Evolutionary conservation across 2,113 vertebrate species (phyloP).

Genomic region (Chrysemys picta): DNA sequence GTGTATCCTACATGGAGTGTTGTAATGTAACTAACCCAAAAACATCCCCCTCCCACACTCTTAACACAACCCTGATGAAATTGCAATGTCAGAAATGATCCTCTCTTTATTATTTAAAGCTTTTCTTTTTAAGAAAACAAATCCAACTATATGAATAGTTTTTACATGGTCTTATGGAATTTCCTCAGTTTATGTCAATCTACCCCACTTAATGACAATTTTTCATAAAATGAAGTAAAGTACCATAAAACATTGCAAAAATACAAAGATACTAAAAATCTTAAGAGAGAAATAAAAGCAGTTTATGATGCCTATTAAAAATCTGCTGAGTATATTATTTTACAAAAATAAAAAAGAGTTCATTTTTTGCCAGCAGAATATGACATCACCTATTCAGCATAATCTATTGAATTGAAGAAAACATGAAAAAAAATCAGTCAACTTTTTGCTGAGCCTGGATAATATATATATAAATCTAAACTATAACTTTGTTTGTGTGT

Average conservation of each 20-base stretch:
- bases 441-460: not conserved
- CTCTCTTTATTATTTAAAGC: not conserved
- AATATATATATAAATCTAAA: not conserved
- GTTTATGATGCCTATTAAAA: constrained; percentile 49
- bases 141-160: not conserved
- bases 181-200: not conserved
- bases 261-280: constrained; percentile 65
- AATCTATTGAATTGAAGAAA: not conserved
- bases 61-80: not conserved
- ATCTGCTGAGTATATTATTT: not conserved
- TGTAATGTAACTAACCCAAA: not conserved
- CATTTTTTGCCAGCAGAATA: not conserved
- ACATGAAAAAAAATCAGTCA: not conserved
- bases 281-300: constrained; percentile 54
- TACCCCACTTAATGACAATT: not conserved
- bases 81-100: not conserved
- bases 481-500: not conserved
- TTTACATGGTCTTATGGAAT: not conserved
- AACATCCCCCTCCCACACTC: not conserved
- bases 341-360: not conserved
- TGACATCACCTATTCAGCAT: not conserved
- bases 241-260: constrained; percentile 7
- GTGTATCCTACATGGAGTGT: not conserved
- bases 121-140: not conserved
- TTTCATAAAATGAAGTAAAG: constrained; percentile 30